phyloP scores from a whole-genome alignment of 2,113 vertebrate genomes.

The Pimephales promelas region DNA sequence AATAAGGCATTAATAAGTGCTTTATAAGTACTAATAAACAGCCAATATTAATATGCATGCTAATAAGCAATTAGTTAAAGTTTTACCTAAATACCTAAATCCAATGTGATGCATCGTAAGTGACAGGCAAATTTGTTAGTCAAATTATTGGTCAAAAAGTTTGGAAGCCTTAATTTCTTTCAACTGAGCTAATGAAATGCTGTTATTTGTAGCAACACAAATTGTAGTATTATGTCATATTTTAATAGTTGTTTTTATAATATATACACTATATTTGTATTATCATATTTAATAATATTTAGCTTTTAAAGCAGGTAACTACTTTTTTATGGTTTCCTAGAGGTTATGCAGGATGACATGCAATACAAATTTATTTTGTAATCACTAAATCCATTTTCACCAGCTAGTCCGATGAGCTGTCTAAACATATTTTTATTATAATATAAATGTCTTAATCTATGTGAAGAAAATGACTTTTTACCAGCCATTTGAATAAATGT shows the following conservation, averaged over 20 bases:
- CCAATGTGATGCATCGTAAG: background rate
- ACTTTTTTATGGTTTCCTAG: background rate
- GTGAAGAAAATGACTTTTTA: background rate
- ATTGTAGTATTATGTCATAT: no score
- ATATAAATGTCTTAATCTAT: background rate
- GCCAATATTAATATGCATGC: no score
- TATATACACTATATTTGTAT: background rate
- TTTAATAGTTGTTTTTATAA: background rate
- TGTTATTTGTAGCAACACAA: no score
- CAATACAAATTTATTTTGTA: background rate
- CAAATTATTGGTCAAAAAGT: background rate
- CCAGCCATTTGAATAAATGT: background rate
- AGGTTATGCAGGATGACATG: background rate
- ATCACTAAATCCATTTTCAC: background rate
- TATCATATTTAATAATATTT: background rate
- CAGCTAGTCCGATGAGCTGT: background rate
- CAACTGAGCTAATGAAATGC: no score
- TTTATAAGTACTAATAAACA: no score
- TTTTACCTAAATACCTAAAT: background rate
- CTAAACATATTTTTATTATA: background rate
- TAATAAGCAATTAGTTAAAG: no score
- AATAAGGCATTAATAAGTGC: no score
- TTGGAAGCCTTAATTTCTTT: background rate
- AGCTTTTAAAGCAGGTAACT: background rate
- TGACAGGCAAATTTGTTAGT: background rate